phyloP scores from a whole-genome alignment of 2,888 invertebrate species.

The Leptopilina syphax region DNA sequence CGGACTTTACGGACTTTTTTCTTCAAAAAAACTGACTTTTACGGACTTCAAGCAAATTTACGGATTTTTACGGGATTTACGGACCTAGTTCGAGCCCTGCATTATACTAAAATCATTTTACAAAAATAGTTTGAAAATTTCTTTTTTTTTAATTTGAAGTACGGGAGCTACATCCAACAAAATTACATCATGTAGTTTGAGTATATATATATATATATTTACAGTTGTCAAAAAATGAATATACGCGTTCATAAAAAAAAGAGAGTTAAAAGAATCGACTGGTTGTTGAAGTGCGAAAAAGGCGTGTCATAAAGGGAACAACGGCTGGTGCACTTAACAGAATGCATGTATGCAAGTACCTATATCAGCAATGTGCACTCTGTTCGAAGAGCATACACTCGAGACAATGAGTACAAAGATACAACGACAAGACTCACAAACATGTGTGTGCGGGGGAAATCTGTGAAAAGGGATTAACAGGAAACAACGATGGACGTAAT shows the following conservation, averaged over 20 bases:
- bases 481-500: not conserved
- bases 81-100: too few species aligned
- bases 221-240: not conserved
- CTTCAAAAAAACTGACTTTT: too few species aligned
- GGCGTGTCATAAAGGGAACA: conserved; percentile 28
- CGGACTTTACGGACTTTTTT: too few species aligned
- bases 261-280: conserved; percentile 26
- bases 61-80: too few species aligned
- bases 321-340: conserved; percentile 27
- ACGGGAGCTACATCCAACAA: too few species aligned
- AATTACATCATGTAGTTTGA: too few species aligned
- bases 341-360: conserved; percentile 7
- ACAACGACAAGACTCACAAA: not conserved
- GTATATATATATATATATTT: too few species aligned
- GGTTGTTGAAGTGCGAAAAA: conserved; percentile 25
- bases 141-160: too few species aligned
- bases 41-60: too few species aligned
- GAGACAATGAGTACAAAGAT: conserved; percentile 10
- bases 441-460: not conserved
- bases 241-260: not conserved
- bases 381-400: conserved; percentile 11
- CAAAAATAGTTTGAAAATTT: too few species aligned
- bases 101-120: too few species aligned
- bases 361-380: conserved; percentile 32
- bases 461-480: conserved; percentile 10